Conservation (phyloP, 2,888 invertebrate species). For the Therioaphis trifolii region DNA sequence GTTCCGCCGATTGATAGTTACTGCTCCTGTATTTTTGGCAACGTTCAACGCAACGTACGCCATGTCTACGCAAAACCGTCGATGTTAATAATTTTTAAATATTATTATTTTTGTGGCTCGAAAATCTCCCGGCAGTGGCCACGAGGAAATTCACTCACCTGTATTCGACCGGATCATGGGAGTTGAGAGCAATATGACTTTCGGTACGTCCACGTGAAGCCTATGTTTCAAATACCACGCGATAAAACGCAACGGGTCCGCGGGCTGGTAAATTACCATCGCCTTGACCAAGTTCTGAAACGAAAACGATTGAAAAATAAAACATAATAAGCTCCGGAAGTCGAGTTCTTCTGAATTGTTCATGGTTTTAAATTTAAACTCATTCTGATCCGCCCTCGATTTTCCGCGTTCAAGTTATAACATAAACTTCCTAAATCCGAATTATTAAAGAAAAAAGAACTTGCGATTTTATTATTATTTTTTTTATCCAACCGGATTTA, state of each 20-base stretch:
- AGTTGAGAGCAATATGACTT: constrained; percentile 31
- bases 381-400: no score
- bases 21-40: constrained; percentile 48
- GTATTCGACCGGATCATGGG: not conserved
- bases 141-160: not conserved
- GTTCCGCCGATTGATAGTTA: constrained; percentile 49
- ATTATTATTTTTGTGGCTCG: no score
- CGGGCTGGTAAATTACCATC: constrained; percentile 8
- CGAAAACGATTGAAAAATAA: not conserved
- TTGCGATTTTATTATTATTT: no score
- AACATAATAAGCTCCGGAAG: no score
- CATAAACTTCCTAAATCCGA: no score
- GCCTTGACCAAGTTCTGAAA: constrained; percentile 29
- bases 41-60: constrained; percentile 29
- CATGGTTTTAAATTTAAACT: no score
- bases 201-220: constrained; percentile 21
- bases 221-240: not conserved
- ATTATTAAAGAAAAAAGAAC: no score
- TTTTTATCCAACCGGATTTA: no score
- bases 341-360: no score
- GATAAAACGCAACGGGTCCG: constrained; percentile 34
- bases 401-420: no score
- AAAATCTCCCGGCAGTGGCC: no score
- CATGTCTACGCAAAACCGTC: constrained; percentile 35
- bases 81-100: no score